A percentile compares a stretch with the other conserved stretches of the same genome.
Evolutionary conservation across 2,797 vertebrate species (phyloP).

Genomic region (Chelmon rostratus): DNA sequence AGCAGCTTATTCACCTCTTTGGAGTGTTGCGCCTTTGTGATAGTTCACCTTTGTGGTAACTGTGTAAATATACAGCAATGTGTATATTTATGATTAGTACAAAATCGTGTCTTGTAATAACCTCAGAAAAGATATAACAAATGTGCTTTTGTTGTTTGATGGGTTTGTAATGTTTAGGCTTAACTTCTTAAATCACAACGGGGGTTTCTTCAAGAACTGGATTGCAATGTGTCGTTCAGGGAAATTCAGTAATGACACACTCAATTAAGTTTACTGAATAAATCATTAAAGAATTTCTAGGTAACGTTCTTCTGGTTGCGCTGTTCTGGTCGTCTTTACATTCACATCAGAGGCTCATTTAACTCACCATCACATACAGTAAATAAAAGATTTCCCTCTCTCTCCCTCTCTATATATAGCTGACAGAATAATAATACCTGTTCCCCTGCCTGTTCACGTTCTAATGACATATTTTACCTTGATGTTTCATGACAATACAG

Average conservation of each 20-base stretch:
- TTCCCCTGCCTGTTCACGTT: slow-evolving; percentile 83
- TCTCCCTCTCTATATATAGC: slow-evolving; percentile 12
- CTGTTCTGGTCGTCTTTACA: slow-evolving; percentile 2
- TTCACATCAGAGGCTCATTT: slow-evolving; percentile 14
- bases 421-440: slow-evolving; percentile 83
- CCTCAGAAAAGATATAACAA: too few species aligned
- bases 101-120: too few species aligned
- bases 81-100: too few species aligned
- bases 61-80: too few species aligned
- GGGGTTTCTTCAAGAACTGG: not conserved
- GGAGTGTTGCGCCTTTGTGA: too few species aligned
- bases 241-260: not conserved
- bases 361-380: slow-evolving; percentile 10
- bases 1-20: too few species aligned
- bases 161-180: too few species aligned
- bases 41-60: too few species aligned
- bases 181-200: too few species aligned
- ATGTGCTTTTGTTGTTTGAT: too few species aligned
- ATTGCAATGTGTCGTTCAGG: not conserved
- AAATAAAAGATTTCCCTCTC: slow-evolving; percentile 2
- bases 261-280: not conserved
- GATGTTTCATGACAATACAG: slow-evolving; percentile 37
- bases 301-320: not conserved
- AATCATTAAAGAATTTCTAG: not conserved
- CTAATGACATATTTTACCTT: slow-evolving; percentile 45